Evolutionary conservation across 2,113 vertebrate species (phyloP).

Genomic region (Labeo catla): DNA sequence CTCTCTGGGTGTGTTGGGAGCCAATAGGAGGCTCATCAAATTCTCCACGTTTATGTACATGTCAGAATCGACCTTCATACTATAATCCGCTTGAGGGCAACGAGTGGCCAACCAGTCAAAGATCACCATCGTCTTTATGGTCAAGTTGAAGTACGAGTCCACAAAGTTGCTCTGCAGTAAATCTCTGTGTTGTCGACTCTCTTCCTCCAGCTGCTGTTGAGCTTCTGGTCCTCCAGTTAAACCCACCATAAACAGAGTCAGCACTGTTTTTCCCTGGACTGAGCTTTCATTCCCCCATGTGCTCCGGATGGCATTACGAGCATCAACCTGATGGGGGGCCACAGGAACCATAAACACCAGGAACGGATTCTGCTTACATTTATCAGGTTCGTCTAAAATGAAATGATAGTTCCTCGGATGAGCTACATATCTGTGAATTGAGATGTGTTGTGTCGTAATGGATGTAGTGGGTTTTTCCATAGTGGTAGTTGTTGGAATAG

Average conservation of each 20-base stretch:
- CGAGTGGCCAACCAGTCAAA: not conserved
- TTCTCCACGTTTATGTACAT: not conserved
- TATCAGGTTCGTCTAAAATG: not conserved
- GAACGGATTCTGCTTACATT: constrained; percentile 67
- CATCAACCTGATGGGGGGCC: constrained; percentile 46
- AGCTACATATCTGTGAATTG: not conserved
- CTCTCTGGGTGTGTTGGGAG: not conserved
- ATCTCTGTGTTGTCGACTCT: not conserved
- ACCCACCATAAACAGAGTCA: no score
- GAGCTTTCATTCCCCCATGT: constrained; percentile 79
- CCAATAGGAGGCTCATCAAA: not conserved
- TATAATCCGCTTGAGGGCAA: not conserved
- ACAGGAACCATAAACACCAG: constrained; percentile 79
- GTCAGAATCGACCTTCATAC: not conserved
- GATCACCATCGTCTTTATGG: no score
- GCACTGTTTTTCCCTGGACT: no score
- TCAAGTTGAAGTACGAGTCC: no score
- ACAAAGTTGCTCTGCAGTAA: no score
- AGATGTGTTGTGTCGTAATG: not conserved
- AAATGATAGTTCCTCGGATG: constrained; percentile 8
- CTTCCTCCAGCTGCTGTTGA: no score
- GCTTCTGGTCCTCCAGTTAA: no score
- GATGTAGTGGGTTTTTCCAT: no score
- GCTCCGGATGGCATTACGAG: constrained; percentile 69
- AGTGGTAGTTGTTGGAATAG: not conserved